Evolutionary conservation across 2,888 invertebrate species (phyloP), one percentile per base, ranked within the genome.

Genomic region (Phalangium opilio): DNA sequence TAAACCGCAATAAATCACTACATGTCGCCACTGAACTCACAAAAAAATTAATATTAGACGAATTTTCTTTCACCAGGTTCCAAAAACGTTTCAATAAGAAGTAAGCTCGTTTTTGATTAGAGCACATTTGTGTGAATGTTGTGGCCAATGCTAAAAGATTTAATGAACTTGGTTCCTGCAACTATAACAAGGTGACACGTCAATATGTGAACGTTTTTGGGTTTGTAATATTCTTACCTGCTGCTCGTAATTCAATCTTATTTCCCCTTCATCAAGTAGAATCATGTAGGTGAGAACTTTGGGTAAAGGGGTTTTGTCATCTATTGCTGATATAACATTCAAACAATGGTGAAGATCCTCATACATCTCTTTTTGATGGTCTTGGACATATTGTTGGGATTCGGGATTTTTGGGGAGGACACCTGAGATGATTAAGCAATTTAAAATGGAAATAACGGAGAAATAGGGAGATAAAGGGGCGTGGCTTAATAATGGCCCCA

Each of bases 51-150:
- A 59, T 36, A 15, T 44, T 46, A 4, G 72, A 71, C 57, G 76
- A 73, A 63, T 80, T 77, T 57, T 73, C 75, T 38, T 73, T 70
- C 3, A 82, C 76, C 43, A 78, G 74, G 49, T 77, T 75, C 49
- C 79, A 79, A 57, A 89, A 78, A 17, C 77, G 78, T 62, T 80
- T 81, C 0, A 81, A 74, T 41, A 87, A 69, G 84, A 86, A 89
- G 68, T 83, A 89, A 1, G 79, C 76, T 58, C 86, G 84, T 1
- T 79, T 38, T 20, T 50, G 48, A 32, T 39, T 35, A 15, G 47
- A 78, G 57, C 79, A 79, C 48, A 83, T 73, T 57, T 80, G 75
- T 50, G 77, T 68, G 1, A 87, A 67, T 1, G 79, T 76, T 50
- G 78, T 75, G 1, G 79, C 77, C 60, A 84, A 78, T 1, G 76